Percentiles rank a stretch among this genome's conserved stretches.
Evolutionary conservation across 2,113 vertebrate genomes (phyloP).

Genomic region (Vidua chalybeata): DNA sequence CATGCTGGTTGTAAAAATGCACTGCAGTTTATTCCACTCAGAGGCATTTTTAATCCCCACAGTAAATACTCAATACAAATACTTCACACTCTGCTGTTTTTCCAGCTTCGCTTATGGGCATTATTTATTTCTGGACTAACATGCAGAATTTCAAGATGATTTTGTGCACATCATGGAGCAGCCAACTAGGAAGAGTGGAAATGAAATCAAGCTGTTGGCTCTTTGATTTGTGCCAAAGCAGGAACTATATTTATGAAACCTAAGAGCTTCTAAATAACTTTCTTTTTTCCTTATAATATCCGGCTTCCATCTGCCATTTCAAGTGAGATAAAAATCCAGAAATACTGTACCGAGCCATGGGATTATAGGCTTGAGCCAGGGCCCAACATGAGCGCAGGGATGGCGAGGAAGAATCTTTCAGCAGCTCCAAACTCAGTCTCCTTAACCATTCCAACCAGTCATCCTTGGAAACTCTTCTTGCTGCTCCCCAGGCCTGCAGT

Average conservation of each 20-base stretch:
- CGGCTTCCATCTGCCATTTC: not conserved
- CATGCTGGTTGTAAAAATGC: not conserved
- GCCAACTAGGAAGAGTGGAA: not conserved
- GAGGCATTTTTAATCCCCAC: not conserved
- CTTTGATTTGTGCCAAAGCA: not conserved
- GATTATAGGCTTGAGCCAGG: constrained; percentile 96
- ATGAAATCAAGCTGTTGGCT: not conserved
- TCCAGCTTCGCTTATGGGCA: not conserved
- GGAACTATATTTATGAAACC: not conserved
- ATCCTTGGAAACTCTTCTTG: constrained; percentile 97
- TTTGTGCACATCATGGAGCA: not conserved
- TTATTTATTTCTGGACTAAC: not conserved
- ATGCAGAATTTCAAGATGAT: not conserved
- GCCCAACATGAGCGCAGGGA: constrained; percentile 97
- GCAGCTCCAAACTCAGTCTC: constrained; percentile 90
- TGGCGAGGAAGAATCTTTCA: constrained; percentile 96
- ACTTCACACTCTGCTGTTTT: not conserved
- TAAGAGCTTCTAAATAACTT: not conserved
- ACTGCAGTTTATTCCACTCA: not conserved
- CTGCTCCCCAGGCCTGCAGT: constrained; percentile 94
- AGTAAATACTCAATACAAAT: not conserved
- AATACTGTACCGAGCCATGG: constrained; percentile 88
- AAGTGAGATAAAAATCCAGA: not conserved
- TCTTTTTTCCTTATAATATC: not conserved
- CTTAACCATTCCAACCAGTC: constrained; percentile 98